A percentile compares a stretch with the other conserved stretches of the same genome.
These are phyloP conservation scores for Spilosoma lubricipeda DNA, from an alignment of 2,888 invertebrate genomes.

Conservation along the genomic window DNA sequence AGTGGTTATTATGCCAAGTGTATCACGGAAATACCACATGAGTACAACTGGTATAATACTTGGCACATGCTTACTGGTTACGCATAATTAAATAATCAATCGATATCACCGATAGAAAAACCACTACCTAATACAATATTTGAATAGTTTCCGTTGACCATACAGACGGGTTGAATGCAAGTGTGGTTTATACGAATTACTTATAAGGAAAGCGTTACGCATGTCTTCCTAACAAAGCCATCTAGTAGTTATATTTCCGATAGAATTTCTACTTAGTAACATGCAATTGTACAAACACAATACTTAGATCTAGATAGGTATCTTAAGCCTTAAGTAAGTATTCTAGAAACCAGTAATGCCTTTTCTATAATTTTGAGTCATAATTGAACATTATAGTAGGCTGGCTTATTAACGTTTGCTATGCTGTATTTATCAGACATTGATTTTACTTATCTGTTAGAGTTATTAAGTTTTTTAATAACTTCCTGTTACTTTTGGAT, in stretches of 20 bases:
- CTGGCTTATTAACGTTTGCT: background rate
- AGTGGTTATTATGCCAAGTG: background rate
- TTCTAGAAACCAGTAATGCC: background rate
- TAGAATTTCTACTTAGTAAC: constrained; percentile 1
- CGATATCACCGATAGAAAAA: constrained; percentile 13
- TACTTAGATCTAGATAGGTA: background rate
- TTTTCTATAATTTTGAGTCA: background rate
- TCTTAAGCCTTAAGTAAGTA: background rate
- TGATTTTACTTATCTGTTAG: background rate
- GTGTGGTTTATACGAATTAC: constrained; percentile 15
- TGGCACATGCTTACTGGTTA: background rate
- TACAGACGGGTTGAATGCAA: constrained; percentile 19
- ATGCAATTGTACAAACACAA: background rate
- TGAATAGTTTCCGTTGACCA: constrained; percentile 46
- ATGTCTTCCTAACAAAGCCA: constrained; percentile 33
- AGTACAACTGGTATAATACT: background rate
- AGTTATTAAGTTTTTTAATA: background rate
- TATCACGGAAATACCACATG: background rate
- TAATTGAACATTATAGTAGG: background rate
- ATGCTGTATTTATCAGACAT: background rate
- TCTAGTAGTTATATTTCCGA: constrained; percentile 23
- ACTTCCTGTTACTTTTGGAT: background rate
- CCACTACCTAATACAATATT: constrained; percentile 15
- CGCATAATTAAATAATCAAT: constrained; percentile 1
- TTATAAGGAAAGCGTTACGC: constrained; percentile 39